A percentile compares a stretch with the other conserved stretches of the same genome.
Conservation (phyloP, 30 jellyfish, hydroid and myxozoan genomes). For the Rhopilema esculentum region DNA sequence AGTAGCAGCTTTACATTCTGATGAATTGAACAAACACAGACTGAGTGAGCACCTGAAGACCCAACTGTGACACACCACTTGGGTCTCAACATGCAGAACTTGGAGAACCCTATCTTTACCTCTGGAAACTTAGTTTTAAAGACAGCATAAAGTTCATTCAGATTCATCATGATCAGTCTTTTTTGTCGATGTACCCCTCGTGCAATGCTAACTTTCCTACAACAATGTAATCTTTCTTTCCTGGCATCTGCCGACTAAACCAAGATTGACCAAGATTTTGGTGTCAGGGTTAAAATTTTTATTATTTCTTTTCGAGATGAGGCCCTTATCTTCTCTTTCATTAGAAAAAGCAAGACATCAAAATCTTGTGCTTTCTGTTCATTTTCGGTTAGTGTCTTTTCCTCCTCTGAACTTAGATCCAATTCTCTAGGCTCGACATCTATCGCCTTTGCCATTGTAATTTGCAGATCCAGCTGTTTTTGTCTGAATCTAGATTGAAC, state of each 20-base stretch:
- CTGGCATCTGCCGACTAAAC: constrained; percentile 32
- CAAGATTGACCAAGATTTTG: constrained; percentile 45
- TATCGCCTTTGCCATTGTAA: constrained; percentile 21
- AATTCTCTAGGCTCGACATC: constrained; percentile 31
- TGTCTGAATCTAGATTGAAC: constrained; percentile 23
- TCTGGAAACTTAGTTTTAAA: constrained; percentile 50
- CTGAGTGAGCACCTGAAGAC: constrained; percentile 8
- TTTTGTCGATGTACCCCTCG: background rate
- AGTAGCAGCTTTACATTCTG: constrained; percentile 11
- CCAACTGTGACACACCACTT: constrained; percentile 8
- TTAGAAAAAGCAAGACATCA: constrained; percentile 16
- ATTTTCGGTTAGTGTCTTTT: background rate
- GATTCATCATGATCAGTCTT: constrained; percentile 2
- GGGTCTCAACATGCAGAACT: constrained; percentile 32
- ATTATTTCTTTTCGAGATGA: constrained; percentile 41
- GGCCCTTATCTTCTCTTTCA: constrained; percentile 21
- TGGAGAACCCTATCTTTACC: constrained; percentile 64
- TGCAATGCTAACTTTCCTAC: background rate
- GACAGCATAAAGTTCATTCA: background rate
- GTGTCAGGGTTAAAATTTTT: constrained; percentile 38
- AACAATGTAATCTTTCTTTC: constrained; percentile 31
- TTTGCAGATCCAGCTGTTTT: constrained; percentile 8
- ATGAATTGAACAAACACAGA: background rate
- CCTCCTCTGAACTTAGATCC: background rate
- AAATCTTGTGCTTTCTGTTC: constrained; percentile 33